phyloP scores from a whole-genome alignment of 2,797 vertebrate genomes.

The Gadopsis bispinosus region DNA sequence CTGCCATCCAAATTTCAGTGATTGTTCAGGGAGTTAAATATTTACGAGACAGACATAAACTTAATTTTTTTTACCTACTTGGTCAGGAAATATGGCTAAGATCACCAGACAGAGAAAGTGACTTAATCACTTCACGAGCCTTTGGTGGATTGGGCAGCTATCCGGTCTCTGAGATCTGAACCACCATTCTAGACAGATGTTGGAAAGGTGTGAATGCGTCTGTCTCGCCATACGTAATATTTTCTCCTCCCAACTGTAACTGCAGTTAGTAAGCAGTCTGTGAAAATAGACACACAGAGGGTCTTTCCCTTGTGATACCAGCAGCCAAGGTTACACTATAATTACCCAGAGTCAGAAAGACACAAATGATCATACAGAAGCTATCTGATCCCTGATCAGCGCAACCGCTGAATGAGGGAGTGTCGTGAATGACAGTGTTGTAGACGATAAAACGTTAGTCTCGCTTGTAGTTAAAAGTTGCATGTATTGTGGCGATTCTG shows the following conservation, averaged over 20 bases:
- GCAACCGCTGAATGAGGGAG: not conserved
- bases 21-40: constrained; percentile 18
- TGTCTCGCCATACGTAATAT: not conserved
- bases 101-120: not conserved
- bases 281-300: not conserved
- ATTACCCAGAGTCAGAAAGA: not conserved
- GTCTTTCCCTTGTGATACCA: not conserved
- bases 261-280: not conserved
- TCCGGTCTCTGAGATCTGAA: not conserved
- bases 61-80: constrained; percentile 23
- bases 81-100: not conserved
- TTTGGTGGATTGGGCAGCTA: not conserved
- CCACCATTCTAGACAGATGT: constrained; percentile 1
- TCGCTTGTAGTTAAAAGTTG: not conserved
- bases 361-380: not conserved
- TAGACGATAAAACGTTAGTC: not conserved
- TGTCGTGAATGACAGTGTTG: not conserved
- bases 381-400: not conserved
- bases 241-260: constrained; percentile 1
- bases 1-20: constrained; percentile 5
- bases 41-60: constrained; percentile 4
- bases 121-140: not conserved
- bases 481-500: not conserved
- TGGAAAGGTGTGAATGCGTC: constrained; percentile 7
- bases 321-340: not conserved